These are phyloP conservation scores for Pyrrhosoma nymphula DNA, from an alignment of 2,888 invertebrate species.

Conservation along the genomic window DNA sequence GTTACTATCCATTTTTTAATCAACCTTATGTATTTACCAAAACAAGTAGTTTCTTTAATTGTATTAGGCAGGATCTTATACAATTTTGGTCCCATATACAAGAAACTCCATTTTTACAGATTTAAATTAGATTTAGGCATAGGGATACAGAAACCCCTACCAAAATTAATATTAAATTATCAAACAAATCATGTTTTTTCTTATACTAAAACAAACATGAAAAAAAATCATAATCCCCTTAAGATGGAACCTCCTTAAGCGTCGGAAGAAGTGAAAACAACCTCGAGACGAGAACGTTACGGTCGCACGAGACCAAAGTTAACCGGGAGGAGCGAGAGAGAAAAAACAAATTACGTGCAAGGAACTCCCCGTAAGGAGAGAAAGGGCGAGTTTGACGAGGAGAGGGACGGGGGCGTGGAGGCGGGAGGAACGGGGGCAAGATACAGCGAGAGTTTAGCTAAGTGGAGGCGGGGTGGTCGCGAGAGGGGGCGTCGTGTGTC, in stretches of 20 bases:
- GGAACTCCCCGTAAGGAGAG: not conserved
- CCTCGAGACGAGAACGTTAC: not conserved
- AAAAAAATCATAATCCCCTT: too few species aligned
- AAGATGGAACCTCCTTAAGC: not conserved
- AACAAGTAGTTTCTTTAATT: too few species aligned
- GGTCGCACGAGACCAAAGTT: not conserved
- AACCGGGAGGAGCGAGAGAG: not conserved
- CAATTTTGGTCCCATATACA: too few species aligned
- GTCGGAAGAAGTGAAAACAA: not conserved
- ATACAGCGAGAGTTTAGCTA: slow-evolving; percentile 31
- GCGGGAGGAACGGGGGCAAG: not conserved
- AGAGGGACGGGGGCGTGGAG: not conserved
- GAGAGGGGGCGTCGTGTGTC: slow-evolving; percentile 4
- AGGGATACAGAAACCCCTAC: too few species aligned
- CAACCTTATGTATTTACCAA: too few species aligned
- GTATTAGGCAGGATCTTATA: too few species aligned
- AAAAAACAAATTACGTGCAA: not conserved
- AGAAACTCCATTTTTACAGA: too few species aligned
- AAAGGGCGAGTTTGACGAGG: not conserved
- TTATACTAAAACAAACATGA: too few species aligned
- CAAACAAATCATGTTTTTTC: too few species aligned
- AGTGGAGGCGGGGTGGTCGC: slow-evolving; percentile 45
- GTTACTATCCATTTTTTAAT: too few species aligned
- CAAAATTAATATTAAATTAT: too few species aligned
- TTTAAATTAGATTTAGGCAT: too few species aligned